phyloP scores from a whole-genome alignment of 2,888 invertebrate species.

The Eupithecia centaureata region DNA sequence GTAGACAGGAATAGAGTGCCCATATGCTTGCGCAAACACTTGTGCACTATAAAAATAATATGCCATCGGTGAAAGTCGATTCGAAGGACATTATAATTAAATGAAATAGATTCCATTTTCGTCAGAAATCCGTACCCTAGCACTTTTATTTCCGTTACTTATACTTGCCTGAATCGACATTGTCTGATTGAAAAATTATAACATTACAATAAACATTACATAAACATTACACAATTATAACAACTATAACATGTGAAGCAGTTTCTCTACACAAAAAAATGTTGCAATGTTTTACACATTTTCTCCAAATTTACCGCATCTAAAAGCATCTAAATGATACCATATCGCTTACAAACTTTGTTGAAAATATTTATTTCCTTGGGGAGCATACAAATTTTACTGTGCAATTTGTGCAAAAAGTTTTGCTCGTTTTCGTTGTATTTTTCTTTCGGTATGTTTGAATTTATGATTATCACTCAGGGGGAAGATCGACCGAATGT shows the following conservation, averaged over 20 bases:
- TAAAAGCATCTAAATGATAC: slow-evolving; percentile 60
- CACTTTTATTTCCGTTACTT: not conserved
- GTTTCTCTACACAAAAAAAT: not conserved
- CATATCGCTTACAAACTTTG: slow-evolving; percentile 61
- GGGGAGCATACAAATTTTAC: slow-evolving; percentile 50
- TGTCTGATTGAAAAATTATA: too few species aligned
- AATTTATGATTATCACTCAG: slow-evolving; percentile 35
- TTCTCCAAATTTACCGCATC: slow-evolving; percentile 33
- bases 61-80: too few species aligned
- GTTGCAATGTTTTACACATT: not conserved
- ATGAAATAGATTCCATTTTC: not conserved
- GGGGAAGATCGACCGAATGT: slow-evolving; percentile 9
- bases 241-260: not conserved
- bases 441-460: slow-evolving; percentile 35
- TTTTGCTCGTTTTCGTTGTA: slow-evolving; percentile 40
- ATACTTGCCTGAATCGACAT: not conserved
- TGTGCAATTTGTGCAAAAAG: slow-evolving; percentile 49
- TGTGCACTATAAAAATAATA: too few species aligned
- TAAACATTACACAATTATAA: too few species aligned
- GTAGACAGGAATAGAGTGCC: too few species aligned
- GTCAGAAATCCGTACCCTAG: not conserved
- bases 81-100: too few species aligned
- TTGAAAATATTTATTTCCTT: slow-evolving; percentile 58
- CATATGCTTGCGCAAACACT: too few species aligned
- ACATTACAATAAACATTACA: too few species aligned